Conservation (phyloP, 1,140 invertebrate species). For the Apocrypta bakeri region DNA sequence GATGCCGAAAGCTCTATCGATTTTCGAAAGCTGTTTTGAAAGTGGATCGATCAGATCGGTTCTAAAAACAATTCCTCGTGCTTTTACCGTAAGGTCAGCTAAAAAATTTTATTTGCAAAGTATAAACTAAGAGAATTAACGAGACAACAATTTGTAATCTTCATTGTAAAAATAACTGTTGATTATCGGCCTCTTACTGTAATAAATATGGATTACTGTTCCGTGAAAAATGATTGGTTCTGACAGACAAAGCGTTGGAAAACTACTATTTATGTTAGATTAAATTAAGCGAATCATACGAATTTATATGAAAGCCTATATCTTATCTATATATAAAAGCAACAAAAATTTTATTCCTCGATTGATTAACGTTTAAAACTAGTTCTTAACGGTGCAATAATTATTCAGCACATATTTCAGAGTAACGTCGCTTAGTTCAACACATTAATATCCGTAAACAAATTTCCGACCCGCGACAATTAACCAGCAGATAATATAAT, state of each 20-base stretch:
- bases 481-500: neutral
- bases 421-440: neutral
- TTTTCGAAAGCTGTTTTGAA: constrained; percentile 26
- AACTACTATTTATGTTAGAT: neutral
- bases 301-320: neutral
- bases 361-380: too few species aligned
- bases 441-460: too few species aligned
- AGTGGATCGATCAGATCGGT: neutral
- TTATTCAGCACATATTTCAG: neutral
- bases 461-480: neutral
- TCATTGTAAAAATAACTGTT: neutral
- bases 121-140: neutral
- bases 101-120: neutral
- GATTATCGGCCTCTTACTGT: neutral
- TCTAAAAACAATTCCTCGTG: neutral
- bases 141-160: neutral
- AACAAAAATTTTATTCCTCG: neutral
- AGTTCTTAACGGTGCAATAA: neutral
- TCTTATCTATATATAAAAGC: neutral
- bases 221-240: neutral
- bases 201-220: neutral
- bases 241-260: neutral
- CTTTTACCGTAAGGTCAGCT: neutral
- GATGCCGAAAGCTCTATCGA: neutral
- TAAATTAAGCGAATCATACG: neutral